Evolutionary conservation across 2,888 invertebrate genomes (phyloP).

Genomic region (Ametastegia equiseti): DNA sequence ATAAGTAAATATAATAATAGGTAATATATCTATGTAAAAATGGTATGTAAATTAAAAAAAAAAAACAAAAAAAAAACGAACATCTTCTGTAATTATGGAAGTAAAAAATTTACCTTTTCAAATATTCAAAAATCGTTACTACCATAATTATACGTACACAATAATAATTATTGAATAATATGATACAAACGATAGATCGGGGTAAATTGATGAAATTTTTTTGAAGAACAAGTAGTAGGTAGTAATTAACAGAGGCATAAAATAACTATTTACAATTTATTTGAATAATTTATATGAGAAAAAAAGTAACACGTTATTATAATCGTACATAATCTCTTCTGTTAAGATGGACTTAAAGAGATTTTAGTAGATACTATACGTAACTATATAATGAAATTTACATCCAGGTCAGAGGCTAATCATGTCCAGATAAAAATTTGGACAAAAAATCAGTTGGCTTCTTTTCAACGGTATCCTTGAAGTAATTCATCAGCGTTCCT

Average conservation of each 20-base stretch:
- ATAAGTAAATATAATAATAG: conserved; percentile 68
- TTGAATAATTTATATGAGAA: conserved; percentile 29
- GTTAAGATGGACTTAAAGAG: background rate
- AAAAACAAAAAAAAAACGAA: conserved; percentile 49
- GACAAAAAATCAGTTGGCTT: conserved; percentile 95
- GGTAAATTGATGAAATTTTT: background rate
- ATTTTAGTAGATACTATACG: background rate
- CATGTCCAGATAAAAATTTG: conserved; percentile 88
- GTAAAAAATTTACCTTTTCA: conserved; percentile 39
- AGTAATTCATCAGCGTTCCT: conserved; percentile 91
- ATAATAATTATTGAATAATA: background rate
- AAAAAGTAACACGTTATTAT: background rate
- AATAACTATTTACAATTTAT: conserved; percentile 43
- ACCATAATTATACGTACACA: background rate
- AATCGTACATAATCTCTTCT: background rate
- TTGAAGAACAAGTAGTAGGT: no score
- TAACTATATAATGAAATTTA: background rate
- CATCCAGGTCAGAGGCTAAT: conserved; percentile 69
- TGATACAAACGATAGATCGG: background rate
- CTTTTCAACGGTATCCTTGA: conserved; percentile 89
- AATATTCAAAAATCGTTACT: background rate
- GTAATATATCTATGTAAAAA: conserved; percentile 73
- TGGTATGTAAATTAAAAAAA: conserved; percentile 55
- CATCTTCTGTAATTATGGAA: conserved; percentile 3
- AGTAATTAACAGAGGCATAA: background rate